Conservation (phyloP, 2,113 vertebrate species). For the Channa argus region DNA sequence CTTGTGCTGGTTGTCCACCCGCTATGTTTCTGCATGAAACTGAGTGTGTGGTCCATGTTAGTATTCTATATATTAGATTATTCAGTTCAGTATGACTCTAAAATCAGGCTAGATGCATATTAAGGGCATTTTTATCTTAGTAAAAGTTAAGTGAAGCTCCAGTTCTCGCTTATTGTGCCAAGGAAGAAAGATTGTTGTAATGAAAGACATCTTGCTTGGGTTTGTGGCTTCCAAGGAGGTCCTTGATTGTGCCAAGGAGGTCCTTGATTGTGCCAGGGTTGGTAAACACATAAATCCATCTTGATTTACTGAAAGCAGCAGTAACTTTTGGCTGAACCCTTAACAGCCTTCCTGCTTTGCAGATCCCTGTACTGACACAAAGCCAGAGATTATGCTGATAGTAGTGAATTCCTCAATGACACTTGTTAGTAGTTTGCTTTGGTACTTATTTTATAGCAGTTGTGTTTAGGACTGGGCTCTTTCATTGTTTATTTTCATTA, state of each 20-base stretch:
- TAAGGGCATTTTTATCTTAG: background rate
- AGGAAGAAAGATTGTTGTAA: slow-evolving; percentile 34
- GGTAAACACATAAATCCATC: slow-evolving; percentile 62
- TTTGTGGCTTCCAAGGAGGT: slow-evolving; percentile 63
- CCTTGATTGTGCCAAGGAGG: slow-evolving; percentile 54
- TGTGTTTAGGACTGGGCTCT: background rate
- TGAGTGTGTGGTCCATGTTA: no score
- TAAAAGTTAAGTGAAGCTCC: slow-evolving; percentile 8
- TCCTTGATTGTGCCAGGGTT: slow-evolving; percentile 50
- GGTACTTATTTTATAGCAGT: slow-evolving; percentile 1
- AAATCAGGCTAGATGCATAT: background rate
- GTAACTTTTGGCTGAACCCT: slow-evolving; percentile 73
- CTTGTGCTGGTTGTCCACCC: background rate
- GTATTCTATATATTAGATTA: no score
- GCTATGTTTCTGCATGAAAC: no score
- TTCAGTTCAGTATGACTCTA: background rate
- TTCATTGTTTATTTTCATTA: no score
- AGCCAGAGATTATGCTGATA: slow-evolving; percentile 48
- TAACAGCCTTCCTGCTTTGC: slow-evolving; percentile 52
- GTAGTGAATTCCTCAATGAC: slow-evolving; percentile 27
- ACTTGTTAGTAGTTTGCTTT: background rate
- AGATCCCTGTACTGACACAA: slow-evolving; percentile 29
- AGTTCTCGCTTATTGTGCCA: slow-evolving; percentile 13
- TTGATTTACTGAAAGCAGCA: slow-evolving; percentile 65
- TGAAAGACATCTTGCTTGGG: slow-evolving; percentile 54